Conservation (phyloP, 2,888 invertebrate species). For the Cylindroiulus punctatus region DNA sequence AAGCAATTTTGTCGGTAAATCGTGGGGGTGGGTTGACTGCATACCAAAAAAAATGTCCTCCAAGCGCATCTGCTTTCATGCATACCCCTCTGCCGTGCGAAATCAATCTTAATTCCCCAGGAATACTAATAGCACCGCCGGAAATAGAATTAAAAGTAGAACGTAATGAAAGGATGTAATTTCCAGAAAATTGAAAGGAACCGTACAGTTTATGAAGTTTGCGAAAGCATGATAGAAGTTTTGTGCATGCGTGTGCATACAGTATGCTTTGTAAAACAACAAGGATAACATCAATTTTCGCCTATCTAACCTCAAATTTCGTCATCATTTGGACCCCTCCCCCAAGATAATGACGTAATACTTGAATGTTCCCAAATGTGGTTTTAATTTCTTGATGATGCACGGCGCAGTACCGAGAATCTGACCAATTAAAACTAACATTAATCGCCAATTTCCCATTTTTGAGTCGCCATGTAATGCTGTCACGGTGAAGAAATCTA, state of each 20-base stretch:
- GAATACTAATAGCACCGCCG: neutral
- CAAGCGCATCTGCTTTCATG: neutral
- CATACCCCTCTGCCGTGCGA: neutral
- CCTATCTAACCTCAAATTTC: too few species aligned
- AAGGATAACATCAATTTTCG: too few species aligned
- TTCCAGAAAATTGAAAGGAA: neutral
- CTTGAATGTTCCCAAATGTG: too few species aligned
- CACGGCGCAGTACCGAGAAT: too few species aligned
- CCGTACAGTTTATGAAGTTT: too few species aligned
- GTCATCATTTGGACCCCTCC: too few species aligned
- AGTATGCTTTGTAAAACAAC: too few species aligned
- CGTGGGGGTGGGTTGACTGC: neutral
- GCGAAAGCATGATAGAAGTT: too few species aligned
- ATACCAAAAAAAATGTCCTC: neutral
- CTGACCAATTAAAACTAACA: too few species aligned
- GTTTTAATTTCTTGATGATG: too few species aligned
- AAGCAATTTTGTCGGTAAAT: slow-evolving; percentile 6
- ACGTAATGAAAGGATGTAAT: neutral
- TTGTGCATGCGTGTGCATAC: too few species aligned
- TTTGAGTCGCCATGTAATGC: neutral
- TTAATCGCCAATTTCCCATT: neutral
- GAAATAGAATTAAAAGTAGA: slow-evolving; percentile 28
- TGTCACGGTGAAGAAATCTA: neutral
- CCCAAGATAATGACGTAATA: too few species aligned
- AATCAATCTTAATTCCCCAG: slow-evolving; percentile 4